Conservation (phyloP, 1,140 invertebrate species). For the Macrobrachium nipponense region DNA sequence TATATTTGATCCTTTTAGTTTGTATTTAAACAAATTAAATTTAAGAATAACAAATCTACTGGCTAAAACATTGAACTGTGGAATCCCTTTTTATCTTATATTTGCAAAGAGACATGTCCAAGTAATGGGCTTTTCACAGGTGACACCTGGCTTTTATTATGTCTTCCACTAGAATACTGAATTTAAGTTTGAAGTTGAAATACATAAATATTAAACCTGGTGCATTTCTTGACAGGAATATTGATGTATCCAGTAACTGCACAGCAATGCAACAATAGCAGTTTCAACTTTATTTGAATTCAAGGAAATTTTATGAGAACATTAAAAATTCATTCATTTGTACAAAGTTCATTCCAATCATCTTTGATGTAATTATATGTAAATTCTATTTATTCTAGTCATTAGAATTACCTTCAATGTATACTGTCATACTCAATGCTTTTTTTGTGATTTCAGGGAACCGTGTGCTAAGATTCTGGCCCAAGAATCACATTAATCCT, state of each 20-base stretch:
- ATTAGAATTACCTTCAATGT: slow-evolving; percentile 1
- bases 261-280: too few species aligned
- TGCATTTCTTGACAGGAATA: neutral
- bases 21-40: too few species aligned
- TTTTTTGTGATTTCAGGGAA: slow-evolving; percentile 22
- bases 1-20: too few species aligned
- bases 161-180: neutral
- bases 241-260: too few species aligned
- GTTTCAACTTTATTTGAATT: neutral
- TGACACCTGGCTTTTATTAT: neutral
- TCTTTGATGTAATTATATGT: slow-evolving; percentile 12
- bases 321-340: slow-evolving; percentile 3
- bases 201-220: neutral
- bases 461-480: slow-evolving; percentile 1
- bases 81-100: neutral
- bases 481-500: neutral
- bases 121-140: neutral
- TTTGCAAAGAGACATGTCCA: slow-evolving; percentile 1
- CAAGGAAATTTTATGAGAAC: neutral
- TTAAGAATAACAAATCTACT: neutral
- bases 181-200: neutral
- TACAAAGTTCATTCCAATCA: slow-evolving; percentile 13
- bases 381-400: slow-evolving; percentile 13
- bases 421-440: slow-evolving; percentile 5
- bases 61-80: neutral